A percentile compares a stretch with the other conserved stretches of the same genome.
Conservation (phyloP, 2,113 vertebrate genomes). For the Danionella cerebrum region DNA sequence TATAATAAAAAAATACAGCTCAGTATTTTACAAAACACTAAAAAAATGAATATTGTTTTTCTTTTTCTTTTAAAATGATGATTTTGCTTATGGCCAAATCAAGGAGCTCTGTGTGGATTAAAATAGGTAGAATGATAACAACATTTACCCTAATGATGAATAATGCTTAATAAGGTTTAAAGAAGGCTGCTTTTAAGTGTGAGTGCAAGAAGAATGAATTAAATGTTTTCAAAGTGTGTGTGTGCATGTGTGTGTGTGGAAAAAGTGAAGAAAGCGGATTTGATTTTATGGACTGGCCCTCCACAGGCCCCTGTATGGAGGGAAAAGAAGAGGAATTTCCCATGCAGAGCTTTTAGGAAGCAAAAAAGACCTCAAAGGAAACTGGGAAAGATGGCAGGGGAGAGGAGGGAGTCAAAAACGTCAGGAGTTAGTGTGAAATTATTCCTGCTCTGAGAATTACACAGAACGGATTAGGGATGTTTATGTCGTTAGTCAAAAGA, state of each 20-base stretch:
- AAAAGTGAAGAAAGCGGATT: background rate
- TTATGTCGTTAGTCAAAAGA: background rate
- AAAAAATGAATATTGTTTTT: too few relatives aligned
- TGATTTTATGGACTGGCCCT: conserved; percentile 26
- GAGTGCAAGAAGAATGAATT: background rate
- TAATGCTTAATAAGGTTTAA: background rate
- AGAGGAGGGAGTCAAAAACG: background rate
- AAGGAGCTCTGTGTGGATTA: too few relatives aligned
- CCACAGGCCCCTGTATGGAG: conserved; percentile 6
- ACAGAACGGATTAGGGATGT: background rate
- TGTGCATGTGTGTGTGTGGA: background rate
- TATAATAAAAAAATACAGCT: too few relatives aligned
- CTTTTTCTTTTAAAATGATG: too few relatives aligned
- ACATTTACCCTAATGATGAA: background rate
- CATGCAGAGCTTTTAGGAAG: conserved; percentile 32
- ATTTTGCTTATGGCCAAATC: too few relatives aligned
- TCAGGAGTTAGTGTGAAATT: conserved; percentile 36
- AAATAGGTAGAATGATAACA: too few relatives aligned
- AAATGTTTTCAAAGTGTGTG: conserved; percentile 7
- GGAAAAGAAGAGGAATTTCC: conserved; percentile 35
- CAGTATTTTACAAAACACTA: too few relatives aligned
- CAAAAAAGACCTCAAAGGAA: conserved; percentile 25
- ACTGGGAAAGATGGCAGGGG: conserved; percentile 15
- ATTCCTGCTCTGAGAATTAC: conserved; percentile 28
- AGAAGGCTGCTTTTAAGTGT: background rate